Evolutionary conservation across 2,888 invertebrate species (phyloP).

Genomic region (Drosophila yooni): DNA sequence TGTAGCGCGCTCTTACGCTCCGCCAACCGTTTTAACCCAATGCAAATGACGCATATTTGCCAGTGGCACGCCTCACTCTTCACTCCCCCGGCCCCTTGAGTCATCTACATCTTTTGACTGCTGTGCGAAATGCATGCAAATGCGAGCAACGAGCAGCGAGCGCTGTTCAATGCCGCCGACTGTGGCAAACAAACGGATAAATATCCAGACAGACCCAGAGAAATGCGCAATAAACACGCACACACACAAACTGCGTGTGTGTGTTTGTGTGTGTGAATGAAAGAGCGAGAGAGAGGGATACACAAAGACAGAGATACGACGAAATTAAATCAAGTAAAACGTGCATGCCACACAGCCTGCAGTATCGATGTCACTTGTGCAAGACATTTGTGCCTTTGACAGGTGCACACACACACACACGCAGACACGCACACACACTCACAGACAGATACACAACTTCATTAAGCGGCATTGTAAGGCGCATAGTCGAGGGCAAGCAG

Average conservation of each 20-base stretch:
- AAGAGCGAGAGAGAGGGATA: constrained; percentile 2
- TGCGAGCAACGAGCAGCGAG: constrained; percentile 58
- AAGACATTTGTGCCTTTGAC: constrained; percentile 68
- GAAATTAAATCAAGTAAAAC: constrained; percentile 80
- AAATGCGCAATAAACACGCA: constrained; percentile 77
- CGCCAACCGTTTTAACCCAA: constrained; percentile 78
- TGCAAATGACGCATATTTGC: constrained; percentile 81
- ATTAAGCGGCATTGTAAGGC: constrained; percentile 69
- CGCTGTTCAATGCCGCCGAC: constrained; percentile 67
- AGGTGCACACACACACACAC: constrained; percentile 32
- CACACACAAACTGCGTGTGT: constrained; percentile 23
- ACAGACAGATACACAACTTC: constrained; percentile 47
- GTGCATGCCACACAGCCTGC: constrained; percentile 64
- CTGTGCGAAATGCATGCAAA: constrained; percentile 77
- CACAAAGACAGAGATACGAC: constrained; percentile 41
- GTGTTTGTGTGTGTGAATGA: neutral
- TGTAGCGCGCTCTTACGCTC: constrained; percentile 36
- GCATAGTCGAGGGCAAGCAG: constrained; percentile 17
- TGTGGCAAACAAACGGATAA: constrained; percentile 75
- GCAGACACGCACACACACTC: constrained; percentile 10
- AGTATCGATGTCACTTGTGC: constrained; percentile 71
- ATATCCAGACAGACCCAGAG: constrained; percentile 68
- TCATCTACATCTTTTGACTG: constrained; percentile 69
- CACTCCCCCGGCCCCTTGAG: constrained; percentile 1
- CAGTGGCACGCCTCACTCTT: constrained; percentile 34